phyloP scores from a whole-genome alignment of 2,888 invertebrate species.

The Hyppa rectilinea region DNA sequence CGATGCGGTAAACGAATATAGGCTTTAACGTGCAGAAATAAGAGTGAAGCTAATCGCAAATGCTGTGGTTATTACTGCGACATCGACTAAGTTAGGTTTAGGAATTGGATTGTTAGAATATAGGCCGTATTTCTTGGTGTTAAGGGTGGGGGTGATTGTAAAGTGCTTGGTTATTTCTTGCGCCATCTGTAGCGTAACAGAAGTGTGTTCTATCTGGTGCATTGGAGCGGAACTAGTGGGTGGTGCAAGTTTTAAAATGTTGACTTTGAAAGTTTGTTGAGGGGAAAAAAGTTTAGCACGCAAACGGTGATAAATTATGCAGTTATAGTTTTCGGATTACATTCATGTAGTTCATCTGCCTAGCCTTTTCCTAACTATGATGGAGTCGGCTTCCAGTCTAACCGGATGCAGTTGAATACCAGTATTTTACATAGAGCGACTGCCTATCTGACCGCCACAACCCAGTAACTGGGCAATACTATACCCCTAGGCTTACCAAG shows the following conservation, averaged over 20 bases:
- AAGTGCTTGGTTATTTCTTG: slow-evolving; percentile 50
- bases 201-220: slow-evolving; percentile 71
- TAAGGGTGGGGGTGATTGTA: slow-evolving; percentile 2
- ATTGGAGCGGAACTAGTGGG: slow-evolving; percentile 70
- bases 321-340: background rate
- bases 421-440: no score
- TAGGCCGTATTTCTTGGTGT: slow-evolving; percentile 31
- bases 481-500: no score
- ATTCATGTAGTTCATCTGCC: no score
- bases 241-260: slow-evolving; percentile 58
- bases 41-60: slow-evolving; percentile 4
- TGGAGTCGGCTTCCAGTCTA: no score
- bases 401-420: no score
- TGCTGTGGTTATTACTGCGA: slow-evolving; percentile 34
- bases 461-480: no score
- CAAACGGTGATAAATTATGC: slow-evolving; percentile 9
- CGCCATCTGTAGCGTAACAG: slow-evolving; percentile 72
- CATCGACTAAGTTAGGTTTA: slow-evolving; percentile 35
- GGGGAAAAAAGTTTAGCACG: background rate
- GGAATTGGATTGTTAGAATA: slow-evolving; percentile 14
- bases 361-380: no score
- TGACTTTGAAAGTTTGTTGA: slow-evolving; percentile 25
- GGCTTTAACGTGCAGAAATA: slow-evolving; percentile 16
- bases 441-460: no score
- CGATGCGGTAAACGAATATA: slow-evolving; percentile 17